A percentile compares a stretch with the other conserved stretches of the same genome.
phyloP scores from a whole-genome alignment of 2,797 vertebrate genomes.

The Pangasius djambal region DNA sequence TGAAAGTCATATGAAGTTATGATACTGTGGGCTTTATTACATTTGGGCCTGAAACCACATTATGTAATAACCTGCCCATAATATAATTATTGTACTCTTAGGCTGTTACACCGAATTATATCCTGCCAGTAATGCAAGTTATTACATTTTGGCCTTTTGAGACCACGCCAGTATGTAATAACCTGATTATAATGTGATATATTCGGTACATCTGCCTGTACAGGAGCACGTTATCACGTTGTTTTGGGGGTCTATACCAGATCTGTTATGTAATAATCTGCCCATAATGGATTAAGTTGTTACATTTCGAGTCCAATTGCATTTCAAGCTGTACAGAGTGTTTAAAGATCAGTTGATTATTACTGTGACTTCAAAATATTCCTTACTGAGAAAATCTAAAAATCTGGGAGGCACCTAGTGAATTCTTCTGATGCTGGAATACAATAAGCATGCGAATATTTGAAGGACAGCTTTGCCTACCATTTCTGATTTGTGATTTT shows the following conservation, averaged over 20 bases:
- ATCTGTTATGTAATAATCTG: background rate
- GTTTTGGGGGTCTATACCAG: background rate
- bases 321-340: background rate
- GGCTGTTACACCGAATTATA: background rate
- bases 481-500: background rate
- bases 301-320: background rate
- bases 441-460: background rate
- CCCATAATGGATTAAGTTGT: background rate
- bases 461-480: background rate
- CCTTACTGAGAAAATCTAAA: background rate
- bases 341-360: constrained; percentile 1
- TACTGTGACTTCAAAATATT: background rate
- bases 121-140: background rate
- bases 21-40: background rate
- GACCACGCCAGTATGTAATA: background rate
- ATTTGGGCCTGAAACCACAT: constrained; percentile 1
- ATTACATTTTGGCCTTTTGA: constrained; percentile 9
- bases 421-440: background rate
- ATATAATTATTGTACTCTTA: constrained; percentile 21
- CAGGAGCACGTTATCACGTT: background rate
- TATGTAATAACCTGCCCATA: constrained; percentile 9
- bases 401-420: background rate
- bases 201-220: background rate
- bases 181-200: background rate
- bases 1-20: constrained; percentile 15